These are phyloP conservation scores for Oreotrochilus melanogaster DNA, from an alignment of 2,113 vertebrate species.

Conservation along the genomic window DNA sequence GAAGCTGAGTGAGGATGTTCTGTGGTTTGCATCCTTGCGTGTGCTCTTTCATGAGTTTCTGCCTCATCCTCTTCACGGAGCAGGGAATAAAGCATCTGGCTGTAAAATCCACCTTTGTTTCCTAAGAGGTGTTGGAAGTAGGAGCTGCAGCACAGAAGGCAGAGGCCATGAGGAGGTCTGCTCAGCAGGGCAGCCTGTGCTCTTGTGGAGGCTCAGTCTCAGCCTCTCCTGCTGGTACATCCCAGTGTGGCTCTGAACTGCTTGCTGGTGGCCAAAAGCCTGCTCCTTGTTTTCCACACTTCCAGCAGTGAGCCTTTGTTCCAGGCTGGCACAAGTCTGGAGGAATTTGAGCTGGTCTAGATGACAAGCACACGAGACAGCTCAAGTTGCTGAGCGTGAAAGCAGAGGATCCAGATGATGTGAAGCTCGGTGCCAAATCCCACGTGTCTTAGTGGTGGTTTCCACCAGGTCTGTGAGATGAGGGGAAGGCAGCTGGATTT, in stretches of 20 bases:
- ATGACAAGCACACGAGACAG: neutral
- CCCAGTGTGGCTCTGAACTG: neutral
- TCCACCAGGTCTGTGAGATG: neutral
- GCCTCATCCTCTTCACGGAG: neutral
- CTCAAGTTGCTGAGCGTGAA: neutral
- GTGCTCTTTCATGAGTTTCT: neutral
- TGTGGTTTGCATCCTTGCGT: neutral
- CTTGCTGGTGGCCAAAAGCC: neutral
- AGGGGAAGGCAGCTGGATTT: neutral
- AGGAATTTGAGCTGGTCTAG: neutral
- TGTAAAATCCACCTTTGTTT: neutral
- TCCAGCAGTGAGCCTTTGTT: neutral
- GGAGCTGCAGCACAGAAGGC: neutral
- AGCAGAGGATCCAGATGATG: fast-evolving
- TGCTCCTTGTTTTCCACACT: neutral
- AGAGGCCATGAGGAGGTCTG: neutral
- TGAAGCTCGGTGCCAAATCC: neutral
- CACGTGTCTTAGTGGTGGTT: fast-evolving
- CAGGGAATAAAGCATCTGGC: neutral
- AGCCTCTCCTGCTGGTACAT: neutral
- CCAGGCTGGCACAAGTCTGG: neutral
- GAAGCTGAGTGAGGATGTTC: neutral
- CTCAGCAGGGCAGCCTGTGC: neutral
- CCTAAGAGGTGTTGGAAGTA: neutral
- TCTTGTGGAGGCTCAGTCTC: neutral